These are phyloP conservation scores for Ernsta delagoae DNA, from an alignment of 2,888 invertebrate species.

Conservation along the genomic window DNA sequence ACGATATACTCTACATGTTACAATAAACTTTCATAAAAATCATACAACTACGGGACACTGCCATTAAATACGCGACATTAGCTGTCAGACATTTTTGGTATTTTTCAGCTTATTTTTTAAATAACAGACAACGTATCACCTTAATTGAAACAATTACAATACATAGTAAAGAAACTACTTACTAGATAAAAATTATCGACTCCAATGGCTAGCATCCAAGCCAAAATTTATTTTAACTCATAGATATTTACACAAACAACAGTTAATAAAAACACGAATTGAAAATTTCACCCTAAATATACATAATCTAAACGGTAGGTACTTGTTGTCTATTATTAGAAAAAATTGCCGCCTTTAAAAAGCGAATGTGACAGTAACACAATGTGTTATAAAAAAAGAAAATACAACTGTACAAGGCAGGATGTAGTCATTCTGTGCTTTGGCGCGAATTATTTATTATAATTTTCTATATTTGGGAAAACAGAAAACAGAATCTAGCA, in stretches of 20 bases:
- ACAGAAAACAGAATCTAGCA: too few relatives aligned
- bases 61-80: constrained; percentile 42
- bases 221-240: too few relatives aligned
- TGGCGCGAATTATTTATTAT: neutral
- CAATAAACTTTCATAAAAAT: constrained; percentile 74
- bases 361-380: constrained; percentile 33
- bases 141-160: neutral
- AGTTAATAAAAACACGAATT: neutral
- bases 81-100: constrained; percentile 45
- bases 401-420: constrained; percentile 9
- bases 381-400: constrained; percentile 9
- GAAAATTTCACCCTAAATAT: constrained; percentile 1
- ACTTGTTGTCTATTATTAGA: constrained; percentile 26
- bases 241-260: constrained; percentile 6
- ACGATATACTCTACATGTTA: constrained; percentile 81
- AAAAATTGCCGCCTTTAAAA: constrained; percentile 24
- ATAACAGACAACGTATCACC: constrained; percentile 26
- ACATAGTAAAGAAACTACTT: neutral
- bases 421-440: constrained; percentile 26
- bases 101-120: constrained; percentile 25
- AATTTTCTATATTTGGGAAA: too few relatives aligned
- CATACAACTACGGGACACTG: constrained; percentile 54
- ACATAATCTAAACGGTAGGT: constrained; percentile 5
- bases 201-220: too few relatives aligned
- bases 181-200: too few relatives aligned